Conservation (phyloP, 2,113 vertebrate genomes). For the Oncorhynchus nerka region DNA sequence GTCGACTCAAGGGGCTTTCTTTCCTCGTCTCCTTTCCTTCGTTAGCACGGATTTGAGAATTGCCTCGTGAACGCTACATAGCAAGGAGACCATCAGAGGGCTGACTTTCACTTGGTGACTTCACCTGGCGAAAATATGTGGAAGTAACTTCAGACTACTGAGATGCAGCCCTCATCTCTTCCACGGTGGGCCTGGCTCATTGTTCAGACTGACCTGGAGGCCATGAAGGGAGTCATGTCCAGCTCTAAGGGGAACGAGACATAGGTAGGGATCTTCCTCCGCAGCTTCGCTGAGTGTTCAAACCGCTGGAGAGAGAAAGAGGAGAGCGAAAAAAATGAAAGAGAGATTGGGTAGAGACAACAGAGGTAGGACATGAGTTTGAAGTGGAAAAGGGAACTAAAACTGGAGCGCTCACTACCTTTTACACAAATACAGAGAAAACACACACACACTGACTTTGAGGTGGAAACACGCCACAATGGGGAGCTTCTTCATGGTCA, state of each 20-base stretch:
- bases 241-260: constrained; percentile 88
- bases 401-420: background rate
- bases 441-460: constrained; percentile 77
- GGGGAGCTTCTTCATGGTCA: constrained; percentile 92
- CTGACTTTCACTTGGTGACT: constrained; percentile 77
- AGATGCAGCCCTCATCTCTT: too few species aligned
- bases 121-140: too few species aligned
- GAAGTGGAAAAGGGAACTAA: too few species aligned
- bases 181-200: background rate
- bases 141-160: too few species aligned
- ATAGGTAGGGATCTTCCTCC: constrained; percentile 89
- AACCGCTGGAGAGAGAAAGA: constrained; percentile 72
- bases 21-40: constrained; percentile 44
- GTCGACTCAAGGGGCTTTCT: rapidly evolving
- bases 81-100: constrained; percentile 84
- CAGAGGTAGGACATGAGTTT: background rate
- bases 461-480: constrained; percentile 92
- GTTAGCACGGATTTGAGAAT: too few species aligned
- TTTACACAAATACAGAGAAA: background rate
- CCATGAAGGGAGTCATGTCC: constrained; percentile 93
- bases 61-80: constrained; percentile 53
- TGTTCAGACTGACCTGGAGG: constrained; percentile 78
- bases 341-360: background rate
- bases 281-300: constrained; percentile 88
- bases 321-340: background rate